Percentiles rank a stretch among this genome's conserved stretches.
phyloP scores from a whole-genome alignment of 2,888 invertebrate species.

The Sphaeridia pumilis region DNA sequence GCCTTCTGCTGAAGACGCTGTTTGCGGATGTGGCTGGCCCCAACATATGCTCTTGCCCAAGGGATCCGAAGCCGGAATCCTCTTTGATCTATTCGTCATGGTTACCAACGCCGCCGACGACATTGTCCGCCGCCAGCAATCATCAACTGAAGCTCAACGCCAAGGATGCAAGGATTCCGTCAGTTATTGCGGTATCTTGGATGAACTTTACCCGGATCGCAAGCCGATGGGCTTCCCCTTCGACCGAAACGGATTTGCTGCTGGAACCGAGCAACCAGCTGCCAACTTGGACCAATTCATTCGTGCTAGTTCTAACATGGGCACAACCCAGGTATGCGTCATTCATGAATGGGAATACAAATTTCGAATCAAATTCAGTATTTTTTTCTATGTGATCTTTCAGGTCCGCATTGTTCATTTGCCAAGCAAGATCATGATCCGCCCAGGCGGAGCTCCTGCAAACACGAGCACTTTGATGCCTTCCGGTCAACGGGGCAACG shows the following conservation, averaged over 20 bases:
- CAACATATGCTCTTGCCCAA: conserved; percentile 66
- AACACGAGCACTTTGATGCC: background rate
- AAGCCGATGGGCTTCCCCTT: conserved; percentile 62
- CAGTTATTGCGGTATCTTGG: conserved; percentile 66
- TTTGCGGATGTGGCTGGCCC: conserved; percentile 83
- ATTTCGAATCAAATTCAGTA: background rate
- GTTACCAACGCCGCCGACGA: conserved; percentile 37
- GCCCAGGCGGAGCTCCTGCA: background rate
- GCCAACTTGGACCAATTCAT: conserved; percentile 19
- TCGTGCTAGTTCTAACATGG: conserved; percentile 21
- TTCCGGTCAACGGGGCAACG: background rate
- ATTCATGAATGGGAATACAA: background rate
- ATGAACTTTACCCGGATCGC: conserved; percentile 65
- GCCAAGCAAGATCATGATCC: background rate
- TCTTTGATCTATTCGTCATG: conserved; percentile 37
- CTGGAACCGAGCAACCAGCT: conserved; percentile 16
- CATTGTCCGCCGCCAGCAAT: conserved; percentile 19
- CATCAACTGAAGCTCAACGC: background rate
- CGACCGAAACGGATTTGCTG: conserved; percentile 18
- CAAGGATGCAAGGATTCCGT: conserved; percentile 55
- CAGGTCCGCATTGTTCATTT: conserved; percentile 1
- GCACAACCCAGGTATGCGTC: conserved; percentile 15
- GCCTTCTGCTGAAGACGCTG: conserved; percentile 1
- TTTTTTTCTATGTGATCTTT: background rate
- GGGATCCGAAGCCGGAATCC: conserved; percentile 45